Percentiles rank a stretch among this genome's conserved stretches.
Conservation (phyloP, 2,888 invertebrate genomes). For the Omphaloscelis lunosa region DNA sequence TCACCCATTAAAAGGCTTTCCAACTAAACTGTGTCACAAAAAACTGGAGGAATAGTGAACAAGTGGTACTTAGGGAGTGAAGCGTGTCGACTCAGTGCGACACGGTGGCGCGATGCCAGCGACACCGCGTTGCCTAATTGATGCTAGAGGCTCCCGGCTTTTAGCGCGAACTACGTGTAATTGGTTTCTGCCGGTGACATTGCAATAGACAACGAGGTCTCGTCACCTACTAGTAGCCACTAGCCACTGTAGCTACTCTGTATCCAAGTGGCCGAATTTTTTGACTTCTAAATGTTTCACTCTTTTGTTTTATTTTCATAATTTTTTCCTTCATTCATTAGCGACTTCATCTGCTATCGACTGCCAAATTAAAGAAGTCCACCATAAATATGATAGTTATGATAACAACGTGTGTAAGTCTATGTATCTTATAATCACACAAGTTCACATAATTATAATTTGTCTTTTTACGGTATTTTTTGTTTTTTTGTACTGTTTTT, state of each 20-base stretch:
- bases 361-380: not conserved
- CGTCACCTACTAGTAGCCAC: conserved; percentile 32
- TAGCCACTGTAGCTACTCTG: conserved; percentile 3
- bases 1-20: conserved; percentile 51
- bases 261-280: conserved; percentile 19
- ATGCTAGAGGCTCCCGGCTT: conserved; percentile 60
- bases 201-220: conserved; percentile 46
- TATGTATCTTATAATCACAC: not conserved
- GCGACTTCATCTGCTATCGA: not conserved
- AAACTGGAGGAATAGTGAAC: conserved; percentile 46
- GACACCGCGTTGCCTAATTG: conserved; percentile 61
- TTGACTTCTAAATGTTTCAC: not conserved
- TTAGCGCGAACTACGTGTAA: conserved; percentile 66
- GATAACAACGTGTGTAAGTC: not conserved
- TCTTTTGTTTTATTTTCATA: not conserved
- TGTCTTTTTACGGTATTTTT: too few species aligned
- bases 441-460: too few species aligned
- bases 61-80: conserved; percentile 55
- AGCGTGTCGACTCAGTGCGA: conserved; percentile 49
- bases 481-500: too few species aligned
- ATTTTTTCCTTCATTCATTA: not conserved
- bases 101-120: conserved; percentile 62
- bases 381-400: not conserved
- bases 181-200: conserved; percentile 64
- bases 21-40: conserved; percentile 50